phyloP scores from a whole-genome alignment of 2,888 invertebrate species.

The Sminthurides aquaticus region DNA sequence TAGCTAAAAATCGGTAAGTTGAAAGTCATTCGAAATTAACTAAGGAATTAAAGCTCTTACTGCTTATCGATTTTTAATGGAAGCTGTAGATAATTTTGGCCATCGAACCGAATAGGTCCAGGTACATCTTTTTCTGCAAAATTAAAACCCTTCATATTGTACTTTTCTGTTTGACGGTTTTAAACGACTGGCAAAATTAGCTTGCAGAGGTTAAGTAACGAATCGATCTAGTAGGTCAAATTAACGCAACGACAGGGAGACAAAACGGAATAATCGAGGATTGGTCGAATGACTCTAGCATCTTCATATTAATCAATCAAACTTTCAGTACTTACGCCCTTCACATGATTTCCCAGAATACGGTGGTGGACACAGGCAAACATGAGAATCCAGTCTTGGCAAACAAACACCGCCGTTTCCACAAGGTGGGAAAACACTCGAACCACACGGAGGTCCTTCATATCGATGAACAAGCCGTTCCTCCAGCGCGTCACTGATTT shows the following conservation, averaged over 20 bases:
- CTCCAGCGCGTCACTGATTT: conserved; percentile 46
- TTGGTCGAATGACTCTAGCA: too few relatives aligned
- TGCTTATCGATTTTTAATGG: conserved; percentile 67
- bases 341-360: conserved; percentile 73
- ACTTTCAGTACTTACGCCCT: conserved; percentile 25
- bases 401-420: conserved; percentile 74
- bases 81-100: conserved; percentile 70
- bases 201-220: too few relatives aligned
- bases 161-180: too few relatives aligned
- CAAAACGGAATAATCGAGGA: background rate
- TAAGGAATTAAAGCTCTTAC: conserved; percentile 51
- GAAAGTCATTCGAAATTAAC: too few relatives aligned
- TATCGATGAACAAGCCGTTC: conserved; percentile 47
- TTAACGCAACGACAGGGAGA: background rate
- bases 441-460: conserved; percentile 55
- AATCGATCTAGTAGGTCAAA: too few relatives aligned
- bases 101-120: conserved; percentile 66
- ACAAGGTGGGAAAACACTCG: conserved; percentile 50
- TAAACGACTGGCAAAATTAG: too few relatives aligned
- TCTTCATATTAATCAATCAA: too few relatives aligned
- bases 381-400: conserved; percentile 65
- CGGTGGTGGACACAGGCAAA: conserved; percentile 67
- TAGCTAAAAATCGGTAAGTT: background rate
- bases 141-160: background rate
- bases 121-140: conserved; percentile 45